These are phyloP conservation scores for Schizopygopsis malacanthus DNA, from an alignment of 2,797 vertebrate genomes.

Conservation along the genomic window DNA sequence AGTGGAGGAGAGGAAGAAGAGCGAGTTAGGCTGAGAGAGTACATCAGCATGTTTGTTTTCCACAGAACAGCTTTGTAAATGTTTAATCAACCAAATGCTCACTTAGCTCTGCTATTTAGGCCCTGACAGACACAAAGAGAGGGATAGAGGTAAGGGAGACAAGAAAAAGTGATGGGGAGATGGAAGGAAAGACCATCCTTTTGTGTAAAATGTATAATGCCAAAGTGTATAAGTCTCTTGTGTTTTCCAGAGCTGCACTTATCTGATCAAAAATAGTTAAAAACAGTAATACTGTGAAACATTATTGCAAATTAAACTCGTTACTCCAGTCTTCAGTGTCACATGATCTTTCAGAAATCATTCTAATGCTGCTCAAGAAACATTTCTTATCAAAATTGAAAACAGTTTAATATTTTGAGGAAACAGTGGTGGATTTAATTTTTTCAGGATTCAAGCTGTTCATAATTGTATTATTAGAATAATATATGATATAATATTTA, in stretches of 20 bases:
- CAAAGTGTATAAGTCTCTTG: not conserved
- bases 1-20: not conserved
- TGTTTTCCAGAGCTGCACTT: not conserved
- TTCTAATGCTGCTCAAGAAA: not conserved
- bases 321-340: too few relatives aligned
- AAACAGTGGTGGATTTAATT: too few relatives aligned
- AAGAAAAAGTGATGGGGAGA: not conserved
- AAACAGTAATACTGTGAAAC: too few relatives aligned
- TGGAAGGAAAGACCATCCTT: not conserved
- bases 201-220: not conserved
- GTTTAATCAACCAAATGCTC: slow-evolving; percentile 49
- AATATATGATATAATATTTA: not conserved
- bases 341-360: not conserved
- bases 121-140: not conserved
- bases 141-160: not conserved
- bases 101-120: slow-evolving; percentile 33
- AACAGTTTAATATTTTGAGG: too few relatives aligned
- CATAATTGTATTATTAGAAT: not conserved
- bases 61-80: slow-evolving; percentile 47
- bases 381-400: not conserved
- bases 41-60: slow-evolving; percentile 26
- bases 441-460: too few relatives aligned
- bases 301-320: too few relatives aligned
- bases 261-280: not conserved
- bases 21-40: not conserved